phyloP scores from a whole-genome alignment of 2,797 vertebrate species.

The Leptatherina wallacei region DNA sequence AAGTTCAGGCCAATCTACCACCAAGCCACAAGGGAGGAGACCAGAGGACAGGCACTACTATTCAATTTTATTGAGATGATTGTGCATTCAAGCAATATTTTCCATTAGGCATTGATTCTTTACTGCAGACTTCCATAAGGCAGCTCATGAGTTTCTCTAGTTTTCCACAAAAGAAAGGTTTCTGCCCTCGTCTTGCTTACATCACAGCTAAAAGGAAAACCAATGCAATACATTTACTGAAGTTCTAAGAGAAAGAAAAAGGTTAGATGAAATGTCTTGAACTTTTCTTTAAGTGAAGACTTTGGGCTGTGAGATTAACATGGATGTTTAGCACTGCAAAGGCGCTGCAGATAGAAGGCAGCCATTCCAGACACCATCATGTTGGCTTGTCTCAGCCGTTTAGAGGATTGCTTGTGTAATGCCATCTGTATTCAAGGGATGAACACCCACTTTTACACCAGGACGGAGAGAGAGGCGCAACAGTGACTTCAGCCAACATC shows the following conservation, averaged over 20 bases:
- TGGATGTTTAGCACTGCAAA: slow-evolving; percentile 61
- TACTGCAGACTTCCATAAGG: slow-evolving; percentile 27
- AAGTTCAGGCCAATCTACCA: slow-evolving; percentile 51
- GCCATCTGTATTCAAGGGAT: slow-evolving; percentile 84
- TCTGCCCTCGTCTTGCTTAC: slow-evolving; percentile 23
- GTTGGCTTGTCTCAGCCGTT: slow-evolving; percentile 76
- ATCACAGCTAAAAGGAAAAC: slow-evolving; percentile 38
- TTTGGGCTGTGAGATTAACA: slow-evolving; percentile 63
- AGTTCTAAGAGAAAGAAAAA: slow-evolving; percentile 27
- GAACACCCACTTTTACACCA: slow-evolving; percentile 78
- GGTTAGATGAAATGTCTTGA: slow-evolving; percentile 46
- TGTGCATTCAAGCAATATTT: slow-evolving; percentile 65
- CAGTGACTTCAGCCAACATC: slow-evolving; percentile 67
- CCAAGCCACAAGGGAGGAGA: slow-evolving; percentile 35
- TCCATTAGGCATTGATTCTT: slow-evolving; percentile 60
- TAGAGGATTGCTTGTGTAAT: slow-evolving; percentile 84
- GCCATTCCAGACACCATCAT: slow-evolving; percentile 72
- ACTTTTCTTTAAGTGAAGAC: slow-evolving; percentile 28
- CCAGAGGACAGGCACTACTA: slow-evolving; percentile 32
- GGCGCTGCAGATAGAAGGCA: slow-evolving; percentile 57
- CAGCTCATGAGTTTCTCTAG: slow-evolving; percentile 41
- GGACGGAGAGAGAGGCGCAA: slow-evolving; percentile 66
- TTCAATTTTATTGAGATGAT: slow-evolving; percentile 61
- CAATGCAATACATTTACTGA: slow-evolving; percentile 31
- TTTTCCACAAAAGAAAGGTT: slow-evolving; percentile 44